phyloP scores from a whole-genome alignment of 2,113 vertebrate genomes.

The Microtus ochrogaster region DNA sequence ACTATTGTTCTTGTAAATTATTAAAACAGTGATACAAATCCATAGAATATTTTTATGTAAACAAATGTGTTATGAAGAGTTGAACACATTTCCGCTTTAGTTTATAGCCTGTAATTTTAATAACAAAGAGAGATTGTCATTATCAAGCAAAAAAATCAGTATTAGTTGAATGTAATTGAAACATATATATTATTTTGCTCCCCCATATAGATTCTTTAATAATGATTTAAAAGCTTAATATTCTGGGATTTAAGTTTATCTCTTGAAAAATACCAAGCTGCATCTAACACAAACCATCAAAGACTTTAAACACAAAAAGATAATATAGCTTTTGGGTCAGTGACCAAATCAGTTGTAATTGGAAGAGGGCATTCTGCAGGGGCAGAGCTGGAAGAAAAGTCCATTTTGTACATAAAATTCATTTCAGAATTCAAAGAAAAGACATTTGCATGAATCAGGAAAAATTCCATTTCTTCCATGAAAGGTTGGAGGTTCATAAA shows the following conservation, averaged over 20 bases:
- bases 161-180: slow-evolving; percentile 44
- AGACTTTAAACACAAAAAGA: background rate
- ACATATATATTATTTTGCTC: background rate
- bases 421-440: background rate
- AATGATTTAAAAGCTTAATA: background rate
- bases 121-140: background rate
- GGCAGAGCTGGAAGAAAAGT: background rate
- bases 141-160: slow-evolving; percentile 58
- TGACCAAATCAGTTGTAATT: background rate
- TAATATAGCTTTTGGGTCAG: background rate
- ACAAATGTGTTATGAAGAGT: background rate
- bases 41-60: background rate
- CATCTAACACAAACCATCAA: background rate
- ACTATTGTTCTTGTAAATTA: background rate
- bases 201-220: background rate
- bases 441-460: background rate
- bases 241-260: slow-evolving; percentile 6
- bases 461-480: background rate
- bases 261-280: background rate
- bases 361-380: background rate
- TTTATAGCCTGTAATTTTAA: slow-evolving; percentile 52
- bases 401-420: background rate
- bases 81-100: background rate
- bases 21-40: background rate
- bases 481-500: background rate